Evolutionary conservation across 2,113 vertebrate species (phyloP).

Genomic region (Megaptera novaeangliae): DNA sequence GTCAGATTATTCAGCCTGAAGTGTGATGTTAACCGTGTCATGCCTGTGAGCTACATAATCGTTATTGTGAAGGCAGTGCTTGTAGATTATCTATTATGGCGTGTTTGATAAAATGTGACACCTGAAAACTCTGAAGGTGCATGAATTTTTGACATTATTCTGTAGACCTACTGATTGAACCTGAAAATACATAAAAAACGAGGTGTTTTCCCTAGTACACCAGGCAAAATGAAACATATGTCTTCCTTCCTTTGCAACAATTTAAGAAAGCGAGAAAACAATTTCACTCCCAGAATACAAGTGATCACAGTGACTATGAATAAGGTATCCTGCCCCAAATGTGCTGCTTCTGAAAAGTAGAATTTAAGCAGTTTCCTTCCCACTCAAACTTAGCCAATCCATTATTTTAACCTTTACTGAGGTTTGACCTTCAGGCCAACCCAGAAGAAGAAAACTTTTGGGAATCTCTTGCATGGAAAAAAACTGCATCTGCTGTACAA

Average conservation of each 20-base stretch:
- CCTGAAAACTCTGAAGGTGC: not conserved
- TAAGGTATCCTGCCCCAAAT: not conserved
- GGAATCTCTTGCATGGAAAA: not conserved
- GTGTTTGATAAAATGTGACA: conserved; percentile 44
- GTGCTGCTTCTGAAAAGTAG: not conserved
- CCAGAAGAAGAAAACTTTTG: conserved; percentile 14
- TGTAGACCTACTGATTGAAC: conserved; percentile 4
- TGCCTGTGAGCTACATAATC: not conserved
- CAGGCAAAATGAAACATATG: not conserved
- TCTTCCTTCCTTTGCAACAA: not conserved
- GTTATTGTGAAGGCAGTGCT: not conserved
- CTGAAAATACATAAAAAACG: not conserved
- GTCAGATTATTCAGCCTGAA: conserved; percentile 49
- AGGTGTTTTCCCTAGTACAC: not conserved
- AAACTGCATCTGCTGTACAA: conserved; percentile 29
- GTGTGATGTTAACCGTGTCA: conserved; percentile 41
- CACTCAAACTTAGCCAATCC: not conserved
- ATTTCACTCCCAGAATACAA: not conserved
- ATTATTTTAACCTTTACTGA: conserved; percentile 41
- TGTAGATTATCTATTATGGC: not conserved
- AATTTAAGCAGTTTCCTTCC: not conserved
- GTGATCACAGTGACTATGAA: not conserved
- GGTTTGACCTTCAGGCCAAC: conserved; percentile 33
- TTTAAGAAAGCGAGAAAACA: conserved; percentile 11
- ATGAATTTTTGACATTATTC: conserved; percentile 35